Conservation (phyloP, 2,113 vertebrate genomes). For the Gorsachius goisagi region DNA sequence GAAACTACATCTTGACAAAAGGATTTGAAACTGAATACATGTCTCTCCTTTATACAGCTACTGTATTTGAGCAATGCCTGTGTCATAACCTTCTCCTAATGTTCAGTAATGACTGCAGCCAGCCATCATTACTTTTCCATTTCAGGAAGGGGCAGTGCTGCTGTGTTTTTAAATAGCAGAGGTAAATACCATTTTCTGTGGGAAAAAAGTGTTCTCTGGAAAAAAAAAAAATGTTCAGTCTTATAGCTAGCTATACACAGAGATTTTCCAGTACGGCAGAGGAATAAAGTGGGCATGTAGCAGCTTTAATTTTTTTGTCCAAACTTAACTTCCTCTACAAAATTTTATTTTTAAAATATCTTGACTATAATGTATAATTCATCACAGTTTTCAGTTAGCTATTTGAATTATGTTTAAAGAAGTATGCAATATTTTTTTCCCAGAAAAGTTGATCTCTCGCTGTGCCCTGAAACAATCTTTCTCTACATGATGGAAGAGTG, state of each 20-base stretch:
- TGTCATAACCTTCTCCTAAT: neutral
- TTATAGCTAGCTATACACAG: neutral
- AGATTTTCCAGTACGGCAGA: neutral
- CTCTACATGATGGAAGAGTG: neutral
- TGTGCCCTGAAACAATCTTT: neutral
- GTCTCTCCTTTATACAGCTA: neutral
- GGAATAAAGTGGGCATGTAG: neutral
- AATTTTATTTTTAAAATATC: neutral
- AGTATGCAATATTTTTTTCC: neutral
- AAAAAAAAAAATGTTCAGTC: neutral
- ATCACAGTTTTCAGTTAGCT: neutral
- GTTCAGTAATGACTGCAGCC: neutral
- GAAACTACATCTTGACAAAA: neutral
- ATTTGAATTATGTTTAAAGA: neutral
- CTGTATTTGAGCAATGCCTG: neutral
- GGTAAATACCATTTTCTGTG: neutral
- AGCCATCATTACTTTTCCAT: neutral
- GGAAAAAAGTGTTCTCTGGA: neutral
- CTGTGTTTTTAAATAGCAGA: neutral
- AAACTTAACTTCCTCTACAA: neutral
- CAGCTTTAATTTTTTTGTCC: neutral
- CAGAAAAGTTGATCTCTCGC: fast-evolving
- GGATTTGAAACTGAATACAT: neutral
- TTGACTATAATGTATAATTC: neutral
- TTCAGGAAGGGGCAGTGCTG: neutral